Base-by-base conservation (phyloP, 2,113 vertebrate species). In the Mustela nigripes region DNA sequence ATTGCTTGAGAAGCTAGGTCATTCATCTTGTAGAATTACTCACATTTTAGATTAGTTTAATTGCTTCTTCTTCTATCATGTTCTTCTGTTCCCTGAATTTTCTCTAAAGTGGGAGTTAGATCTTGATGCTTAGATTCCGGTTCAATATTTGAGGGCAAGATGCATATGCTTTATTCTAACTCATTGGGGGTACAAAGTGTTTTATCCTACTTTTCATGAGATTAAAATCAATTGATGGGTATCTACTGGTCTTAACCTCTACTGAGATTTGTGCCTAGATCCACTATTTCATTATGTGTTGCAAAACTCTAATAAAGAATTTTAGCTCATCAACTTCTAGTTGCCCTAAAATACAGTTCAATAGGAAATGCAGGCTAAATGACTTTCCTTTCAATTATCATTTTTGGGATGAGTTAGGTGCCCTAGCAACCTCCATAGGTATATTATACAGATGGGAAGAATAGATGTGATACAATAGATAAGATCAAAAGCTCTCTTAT, bases 271-370 rank as follows among this genome's bases (percentile, higher is more conserved):
- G 1, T 88, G 15, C 50, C 60, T 88, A 82, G 7, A 65, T 88
- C 67, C 36, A 73, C 53, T 81, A 69, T 78, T 95, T 82, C 67
- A 87, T 45, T 85, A 53, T 14, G 21, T 76, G 19, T 14, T 91
- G 9, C 22, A 94, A 73, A 79, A 94, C 65, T 87, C 67, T 96
- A 73, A 81, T 67, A 84, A 95, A 96, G 39, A 76, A 86, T 11
- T 86, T 88, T 85, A 89, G 42, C 63, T 73, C 19, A 82, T 62
- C 39, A 94, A 63, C 48, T 82, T 92, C 67, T 50, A 42, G n/a
- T 71, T 89, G 42, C 33, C 36, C 39, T 88, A 84, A 94, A 83
- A 91, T 62, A 90, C 4, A 81, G 42, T 89, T 94, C 71, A 90
- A 79, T 1, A 88, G 67, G 36, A 88, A 96, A 86, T 22, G 18